phyloP scores from a whole-genome alignment of 2,888 invertebrate genomes.

The Rhagonycha lutea region DNA sequence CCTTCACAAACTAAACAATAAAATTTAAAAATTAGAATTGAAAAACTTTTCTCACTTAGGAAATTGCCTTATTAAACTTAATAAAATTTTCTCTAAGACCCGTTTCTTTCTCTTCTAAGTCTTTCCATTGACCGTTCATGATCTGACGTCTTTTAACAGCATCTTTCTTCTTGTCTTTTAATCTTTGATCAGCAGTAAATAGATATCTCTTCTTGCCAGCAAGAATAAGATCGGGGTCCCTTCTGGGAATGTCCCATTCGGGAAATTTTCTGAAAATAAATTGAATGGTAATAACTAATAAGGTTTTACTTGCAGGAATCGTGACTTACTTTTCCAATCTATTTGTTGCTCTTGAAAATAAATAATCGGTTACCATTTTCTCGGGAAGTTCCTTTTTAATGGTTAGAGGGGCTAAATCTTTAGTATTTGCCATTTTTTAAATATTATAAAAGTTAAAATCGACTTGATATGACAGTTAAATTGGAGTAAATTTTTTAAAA shows the following conservation, averaged over 20 bases:
- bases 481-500: neutral
- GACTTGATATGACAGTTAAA: neutral
- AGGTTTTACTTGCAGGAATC: neutral
- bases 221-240: slow-evolving; percentile 60
- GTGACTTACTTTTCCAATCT: neutral
- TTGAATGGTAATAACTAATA: neutral
- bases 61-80: slow-evolving; percentile 62
- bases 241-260: slow-evolving; percentile 65
- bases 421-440: neutral
- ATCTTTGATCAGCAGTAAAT: slow-evolving; percentile 57
- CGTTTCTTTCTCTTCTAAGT: slow-evolving; percentile 59
- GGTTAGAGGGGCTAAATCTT: slow-evolving; percentile 1
- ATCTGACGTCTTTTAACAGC: slow-evolving; percentile 52
- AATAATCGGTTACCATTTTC: neutral
- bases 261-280: slow-evolving; percentile 59
- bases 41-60: neutral
- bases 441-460: neutral
- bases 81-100: slow-evolving; percentile 63
- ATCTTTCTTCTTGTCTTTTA: slow-evolving; percentile 56
- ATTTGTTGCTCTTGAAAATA: neutral
- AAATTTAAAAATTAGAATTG: neutral
- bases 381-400: neutral
- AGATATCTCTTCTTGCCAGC: slow-evolving; percentile 61
- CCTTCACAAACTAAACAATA: slow-evolving; percentile 61
- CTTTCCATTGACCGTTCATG: slow-evolving; percentile 62